Evolutionary conservation across 2,888 invertebrate genomes (phyloP), one percentile per base, ranked within the genome.

Genomic region (Acanthoscelides obtectus): DNA sequence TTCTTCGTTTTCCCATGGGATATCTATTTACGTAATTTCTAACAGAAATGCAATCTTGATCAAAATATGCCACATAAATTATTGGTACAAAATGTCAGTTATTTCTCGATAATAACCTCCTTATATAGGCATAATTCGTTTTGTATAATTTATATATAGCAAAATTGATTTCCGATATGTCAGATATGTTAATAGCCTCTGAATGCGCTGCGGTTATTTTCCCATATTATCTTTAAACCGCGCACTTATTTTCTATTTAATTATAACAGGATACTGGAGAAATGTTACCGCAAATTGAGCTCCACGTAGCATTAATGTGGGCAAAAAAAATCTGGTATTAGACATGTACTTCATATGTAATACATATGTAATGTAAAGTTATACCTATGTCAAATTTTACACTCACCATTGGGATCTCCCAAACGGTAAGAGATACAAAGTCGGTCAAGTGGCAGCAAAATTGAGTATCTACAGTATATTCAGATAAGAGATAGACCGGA

Each of bases 61-160:
- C 45, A 1, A 45, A 45, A 45, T 17, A 45, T 12, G 12, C 17
- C 45, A 45, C 12, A 73, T 72, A 71, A 64, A 70, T 73, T 73
- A 73, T 73, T 73, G 66, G 70, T 70, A 70, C 64, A 27, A 25
- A 69, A 72, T 73, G 70, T 70, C 71, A 70, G 64, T 71, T 69
- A 73, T 71, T 69, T 69, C 73, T 70, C 12, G 65, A 69, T 73
- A 73, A 73, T 73, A 73, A 73, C 69, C 63, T 25, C 73, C 73
- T 19, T 73, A 73, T 73, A 73, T 67, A 63, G 73, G 22, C 64
- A 71, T 68, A 70, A 65, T 27, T 64, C 70, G 70, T 73, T 73
- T 71, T 71, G 73, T 69, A 72, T 70, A 73, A 70, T 68, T 72
- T 71, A 45, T 45, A 45, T 45, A 45, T 45, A 45, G 45, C 45